Evolutionary conservation across 2,113 vertebrate genomes (phyloP).

Genomic region (Crotalus viridis): DNA sequence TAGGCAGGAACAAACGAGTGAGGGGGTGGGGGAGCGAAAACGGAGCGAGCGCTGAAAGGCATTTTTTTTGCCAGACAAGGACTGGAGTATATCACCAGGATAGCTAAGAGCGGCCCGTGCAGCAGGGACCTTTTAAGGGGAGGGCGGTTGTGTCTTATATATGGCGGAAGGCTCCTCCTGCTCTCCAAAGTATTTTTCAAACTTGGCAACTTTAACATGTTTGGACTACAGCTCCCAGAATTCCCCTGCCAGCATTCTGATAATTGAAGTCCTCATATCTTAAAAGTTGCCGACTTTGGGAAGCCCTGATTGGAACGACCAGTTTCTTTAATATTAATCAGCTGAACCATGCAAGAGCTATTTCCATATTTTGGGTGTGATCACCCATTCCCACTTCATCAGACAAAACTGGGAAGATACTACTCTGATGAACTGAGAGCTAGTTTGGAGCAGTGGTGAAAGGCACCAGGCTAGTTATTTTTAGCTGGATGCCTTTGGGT

Average conservation of each 20-base stretch:
- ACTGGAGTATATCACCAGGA: not conserved
- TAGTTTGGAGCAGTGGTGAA: not conserved
- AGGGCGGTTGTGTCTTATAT: not conserved
- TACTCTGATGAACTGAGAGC: not conserved
- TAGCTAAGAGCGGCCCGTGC: not conserved
- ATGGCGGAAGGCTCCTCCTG: not conserved
- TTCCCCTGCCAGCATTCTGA: not conserved
- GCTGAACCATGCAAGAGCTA: not conserved
- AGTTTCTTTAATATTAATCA: not conserved
- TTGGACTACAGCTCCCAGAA: not conserved
- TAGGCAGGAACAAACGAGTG: not conserved
- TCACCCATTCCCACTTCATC: not conserved
- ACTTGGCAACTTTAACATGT: not conserved
- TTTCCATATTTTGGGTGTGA: not conserved
- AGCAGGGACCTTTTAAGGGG: not conserved
- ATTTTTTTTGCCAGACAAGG: not conserved
- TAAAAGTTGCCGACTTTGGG: not conserved
- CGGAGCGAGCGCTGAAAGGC: not conserved
- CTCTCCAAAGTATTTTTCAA: not conserved
- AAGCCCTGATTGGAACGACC: not conserved
- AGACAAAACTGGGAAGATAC: not conserved
- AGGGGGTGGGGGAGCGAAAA: not conserved
- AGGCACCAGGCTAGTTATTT: not conserved
- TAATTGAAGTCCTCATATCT: not conserved
- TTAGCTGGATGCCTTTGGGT: not conserved